phyloP scores from a whole-genome alignment of 2,113 vertebrate species.

The Butorides virescens region DNA sequence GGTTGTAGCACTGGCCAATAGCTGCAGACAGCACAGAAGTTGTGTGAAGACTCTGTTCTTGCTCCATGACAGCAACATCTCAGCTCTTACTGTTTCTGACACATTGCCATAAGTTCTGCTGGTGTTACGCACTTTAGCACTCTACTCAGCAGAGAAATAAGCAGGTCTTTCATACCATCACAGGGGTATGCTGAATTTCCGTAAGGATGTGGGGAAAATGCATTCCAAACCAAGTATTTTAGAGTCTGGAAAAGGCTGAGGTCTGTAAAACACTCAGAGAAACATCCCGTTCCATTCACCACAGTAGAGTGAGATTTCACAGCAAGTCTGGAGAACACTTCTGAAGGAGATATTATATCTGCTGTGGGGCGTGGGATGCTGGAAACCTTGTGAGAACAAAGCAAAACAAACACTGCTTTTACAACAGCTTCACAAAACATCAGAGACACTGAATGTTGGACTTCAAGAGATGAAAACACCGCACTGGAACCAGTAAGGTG shows the following conservation, averaged over 20 bases:
- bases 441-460: not conserved
- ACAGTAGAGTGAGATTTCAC: not conserved
- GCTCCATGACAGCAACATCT: not conserved
- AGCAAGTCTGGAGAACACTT: too few relatives aligned
- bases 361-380: too few relatives aligned
- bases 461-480: not conserved
- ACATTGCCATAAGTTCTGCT: rapidly evolving
- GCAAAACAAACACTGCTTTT: not conserved
- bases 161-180: not conserved
- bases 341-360: too few relatives aligned
- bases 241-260: not conserved
- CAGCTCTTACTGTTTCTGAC: not conserved
- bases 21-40: not conserved
- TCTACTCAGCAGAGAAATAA: not conserved
- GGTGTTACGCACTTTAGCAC: not conserved
- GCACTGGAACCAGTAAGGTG: not conserved
- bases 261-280: not conserved
- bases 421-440: not conserved
- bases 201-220: not conserved
- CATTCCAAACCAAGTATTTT: not conserved
- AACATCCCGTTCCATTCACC: not conserved
- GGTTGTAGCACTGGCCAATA: not conserved
- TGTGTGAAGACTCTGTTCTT: not conserved
- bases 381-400: too few relatives aligned
- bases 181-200: not conserved